A percentile compares a stretch with the other conserved stretches of the same genome.
phyloP scores from a whole-genome alignment of 2,888 invertebrate genomes.

The Eupeodes luniger region DNA sequence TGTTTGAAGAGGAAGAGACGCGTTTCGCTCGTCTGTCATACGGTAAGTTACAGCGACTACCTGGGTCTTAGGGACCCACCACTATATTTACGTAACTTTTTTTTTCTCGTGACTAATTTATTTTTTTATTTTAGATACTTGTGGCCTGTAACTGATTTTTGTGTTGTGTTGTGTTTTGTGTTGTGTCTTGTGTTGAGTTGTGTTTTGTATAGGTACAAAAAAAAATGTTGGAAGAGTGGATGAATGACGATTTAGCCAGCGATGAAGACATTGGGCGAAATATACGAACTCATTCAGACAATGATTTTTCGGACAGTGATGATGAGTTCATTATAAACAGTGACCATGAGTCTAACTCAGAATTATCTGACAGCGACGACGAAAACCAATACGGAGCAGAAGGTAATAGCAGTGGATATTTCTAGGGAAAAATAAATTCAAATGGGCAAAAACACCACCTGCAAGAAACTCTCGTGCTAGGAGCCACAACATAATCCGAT shows the following conservation, averaged over 20 bases:
- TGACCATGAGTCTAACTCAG: slow-evolving; percentile 1
- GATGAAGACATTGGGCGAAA: slow-evolving; percentile 1
- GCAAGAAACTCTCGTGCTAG: background rate
- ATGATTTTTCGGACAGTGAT: too few relatives aligned
- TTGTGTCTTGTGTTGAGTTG: too few relatives aligned
- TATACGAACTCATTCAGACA: slow-evolving; percentile 1
- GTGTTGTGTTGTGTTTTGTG: too few relatives aligned
- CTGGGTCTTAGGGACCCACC: background rate
- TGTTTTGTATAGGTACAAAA: slow-evolving; percentile 6
- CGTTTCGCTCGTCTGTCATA: background rate
- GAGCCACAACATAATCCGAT: slow-evolving; percentile 1
- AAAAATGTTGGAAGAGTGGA: slow-evolving; percentile 12
- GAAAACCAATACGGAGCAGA: too few relatives aligned
- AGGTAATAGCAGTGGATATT: background rate
- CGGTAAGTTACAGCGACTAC: slow-evolving; percentile 5
- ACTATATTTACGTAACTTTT: slow-evolving; percentile 10
- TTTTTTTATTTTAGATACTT: slow-evolving; percentile 8
- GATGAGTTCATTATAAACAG: too few relatives aligned
- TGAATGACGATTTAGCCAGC: background rate
- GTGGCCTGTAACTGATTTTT: too few relatives aligned
- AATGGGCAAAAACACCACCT: slow-evolving; percentile 2
- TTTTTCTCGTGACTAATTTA: background rate
- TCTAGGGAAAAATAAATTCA: slow-evolving; percentile 7
- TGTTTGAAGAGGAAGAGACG: slow-evolving; percentile 5
- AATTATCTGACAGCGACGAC: too few relatives aligned